A percentile compares a stretch with the other conserved stretches of the same genome.
Conservation (phyloP, 2,113 vertebrate species). For the Lycaon pictus region DNA sequence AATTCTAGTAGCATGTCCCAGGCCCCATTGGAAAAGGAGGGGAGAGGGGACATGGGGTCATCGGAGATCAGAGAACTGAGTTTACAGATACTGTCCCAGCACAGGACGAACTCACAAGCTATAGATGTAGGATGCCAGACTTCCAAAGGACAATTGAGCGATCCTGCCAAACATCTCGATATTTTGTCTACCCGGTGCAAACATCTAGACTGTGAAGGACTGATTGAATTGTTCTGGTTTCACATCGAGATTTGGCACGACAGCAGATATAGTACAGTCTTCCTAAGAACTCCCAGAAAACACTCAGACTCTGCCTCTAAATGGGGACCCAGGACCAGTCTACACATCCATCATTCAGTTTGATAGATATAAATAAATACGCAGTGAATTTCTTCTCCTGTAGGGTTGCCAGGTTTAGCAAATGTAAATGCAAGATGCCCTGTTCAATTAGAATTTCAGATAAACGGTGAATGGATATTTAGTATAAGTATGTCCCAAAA, state of each 20-base stretch:
- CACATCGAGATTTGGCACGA: background rate
- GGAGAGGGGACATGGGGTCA: background rate
- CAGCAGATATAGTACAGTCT: background rate
- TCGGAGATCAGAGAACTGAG: background rate
- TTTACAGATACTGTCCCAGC: background rate
- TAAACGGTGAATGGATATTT: background rate
- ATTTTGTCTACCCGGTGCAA: slow-evolving; percentile 74
- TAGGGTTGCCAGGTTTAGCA: background rate
- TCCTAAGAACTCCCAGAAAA: slow-evolving; percentile 63
- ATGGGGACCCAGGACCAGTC: background rate
- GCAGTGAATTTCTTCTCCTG: background rate
- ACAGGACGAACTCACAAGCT: background rate
- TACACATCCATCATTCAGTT: background rate
- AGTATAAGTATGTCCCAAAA: background rate
- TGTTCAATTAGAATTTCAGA: background rate
- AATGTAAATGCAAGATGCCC: background rate
- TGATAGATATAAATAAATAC: background rate
- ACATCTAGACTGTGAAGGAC: slow-evolving; percentile 52
- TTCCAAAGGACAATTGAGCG: background rate
- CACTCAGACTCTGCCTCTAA: background rate
- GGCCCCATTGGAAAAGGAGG: background rate
- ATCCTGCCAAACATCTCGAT: slow-evolving; percentile 49
- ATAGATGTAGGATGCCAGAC: background rate
- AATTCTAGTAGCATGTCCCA: slow-evolving; percentile 37
- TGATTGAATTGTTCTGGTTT: slow-evolving; percentile 38